Percentiles rank a stretch among this genome's conserved stretches.
phyloP scores from a whole-genome alignment of 2,797 vertebrate genomes.

The Notolabrus celidotus region DNA sequence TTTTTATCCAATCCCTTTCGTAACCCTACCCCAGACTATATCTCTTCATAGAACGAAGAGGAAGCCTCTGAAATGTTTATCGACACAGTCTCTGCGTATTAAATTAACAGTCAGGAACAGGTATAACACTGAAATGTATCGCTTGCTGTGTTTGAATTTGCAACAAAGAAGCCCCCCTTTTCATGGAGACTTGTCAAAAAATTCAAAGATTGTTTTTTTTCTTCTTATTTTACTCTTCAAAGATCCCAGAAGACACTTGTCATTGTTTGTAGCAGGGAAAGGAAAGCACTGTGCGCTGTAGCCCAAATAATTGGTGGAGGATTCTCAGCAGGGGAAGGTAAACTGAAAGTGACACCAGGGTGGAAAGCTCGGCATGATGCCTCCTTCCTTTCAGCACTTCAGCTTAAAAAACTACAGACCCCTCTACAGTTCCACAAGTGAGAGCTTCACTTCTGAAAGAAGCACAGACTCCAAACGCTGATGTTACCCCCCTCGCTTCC shows the following conservation, averaged over 20 bases:
- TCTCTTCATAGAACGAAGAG: constrained; percentile 63
- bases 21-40: constrained; percentile 70
- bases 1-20: constrained; percentile 70
- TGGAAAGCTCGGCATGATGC: constrained; percentile 70
- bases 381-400: constrained; percentile 71
- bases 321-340: constrained; percentile 82
- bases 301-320: constrained; percentile 78
- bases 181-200: constrained; percentile 67
- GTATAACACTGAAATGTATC: constrained; percentile 22
- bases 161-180: constrained; percentile 23
- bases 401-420: constrained; percentile 62
- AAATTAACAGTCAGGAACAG: constrained; percentile 52
- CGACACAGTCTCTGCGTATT: constrained; percentile 60
- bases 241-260: constrained; percentile 68
- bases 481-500: constrained; percentile 41
- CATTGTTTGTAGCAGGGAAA: constrained; percentile 65
- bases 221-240: constrained; percentile 16
- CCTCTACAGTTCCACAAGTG: constrained; percentile 57
- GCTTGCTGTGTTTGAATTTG: constrained; percentile 44
- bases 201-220: constrained; percentile 35
- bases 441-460: constrained; percentile 50
- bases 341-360: constrained; percentile 81
- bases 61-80: constrained; percentile 64
- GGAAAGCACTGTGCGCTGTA: constrained; percentile 60
- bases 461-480: constrained; percentile 50